Conservation (phyloP, 2,113 vertebrate species). For the Ciconia maguari region DNA sequence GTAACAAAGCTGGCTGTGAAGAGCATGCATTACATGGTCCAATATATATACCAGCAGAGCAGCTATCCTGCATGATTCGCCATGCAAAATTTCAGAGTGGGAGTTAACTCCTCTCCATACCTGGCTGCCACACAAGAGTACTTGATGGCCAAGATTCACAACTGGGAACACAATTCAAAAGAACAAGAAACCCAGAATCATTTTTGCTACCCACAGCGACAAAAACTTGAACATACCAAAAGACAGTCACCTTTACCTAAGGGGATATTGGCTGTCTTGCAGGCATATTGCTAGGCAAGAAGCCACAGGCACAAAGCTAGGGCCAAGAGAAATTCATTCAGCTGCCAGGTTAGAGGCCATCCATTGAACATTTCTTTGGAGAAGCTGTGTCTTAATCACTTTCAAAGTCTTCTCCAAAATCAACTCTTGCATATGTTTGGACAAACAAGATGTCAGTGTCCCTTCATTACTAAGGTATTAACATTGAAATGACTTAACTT, state of each 20-base stretch:
- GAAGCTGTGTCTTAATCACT: background rate
- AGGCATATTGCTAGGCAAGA: background rate
- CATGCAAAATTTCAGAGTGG: background rate
- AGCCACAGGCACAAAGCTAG: background rate
- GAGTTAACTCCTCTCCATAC: background rate
- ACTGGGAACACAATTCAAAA: background rate
- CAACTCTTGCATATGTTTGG: background rate
- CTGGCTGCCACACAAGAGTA: background rate
- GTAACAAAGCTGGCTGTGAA: background rate
- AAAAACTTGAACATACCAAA: accelerated
- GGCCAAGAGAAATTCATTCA: background rate
- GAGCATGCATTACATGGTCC: background rate
- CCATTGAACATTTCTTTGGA: background rate
- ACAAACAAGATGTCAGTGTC: background rate
- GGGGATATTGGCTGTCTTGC: background rate
- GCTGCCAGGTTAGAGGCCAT: background rate
- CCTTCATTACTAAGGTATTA: background rate
- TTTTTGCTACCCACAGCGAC: accelerated
- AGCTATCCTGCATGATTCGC: background rate
- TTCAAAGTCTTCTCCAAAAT: background rate
- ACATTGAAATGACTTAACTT: background rate
- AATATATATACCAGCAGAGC: background rate
- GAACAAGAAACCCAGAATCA: background rate
- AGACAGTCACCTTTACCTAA: background rate
- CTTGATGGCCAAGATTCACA: background rate